A percentile compares a stretch with the other conserved stretches of the same genome.
phyloP scores from a whole-genome alignment of 2,797 vertebrate species.

The Cheirogaleus major region DNA sequence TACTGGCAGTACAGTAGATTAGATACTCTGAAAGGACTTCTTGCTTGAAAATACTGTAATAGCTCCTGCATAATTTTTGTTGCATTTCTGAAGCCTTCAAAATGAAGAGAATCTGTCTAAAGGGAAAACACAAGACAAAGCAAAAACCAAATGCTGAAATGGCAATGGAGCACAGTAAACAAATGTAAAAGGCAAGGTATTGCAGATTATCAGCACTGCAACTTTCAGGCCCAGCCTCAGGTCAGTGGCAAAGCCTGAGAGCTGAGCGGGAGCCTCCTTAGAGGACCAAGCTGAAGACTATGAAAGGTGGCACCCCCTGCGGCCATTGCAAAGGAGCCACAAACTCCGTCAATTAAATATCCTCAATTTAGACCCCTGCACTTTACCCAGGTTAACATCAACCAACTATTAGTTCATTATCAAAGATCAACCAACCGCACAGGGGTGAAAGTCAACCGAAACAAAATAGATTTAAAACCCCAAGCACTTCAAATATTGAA shows the following conservation, averaged over 20 bases:
- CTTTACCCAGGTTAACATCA: background rate
- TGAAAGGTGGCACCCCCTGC: background rate
- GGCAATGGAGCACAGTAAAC: background rate
- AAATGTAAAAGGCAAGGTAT: background rate
- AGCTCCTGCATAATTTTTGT: background rate
- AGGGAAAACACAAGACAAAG: constrained; percentile 1
- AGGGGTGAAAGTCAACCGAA: background rate
- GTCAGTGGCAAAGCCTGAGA: background rate
- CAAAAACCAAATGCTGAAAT: background rate
- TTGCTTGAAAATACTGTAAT: background rate
- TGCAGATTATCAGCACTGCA: background rate
- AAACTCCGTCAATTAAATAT: background rate
- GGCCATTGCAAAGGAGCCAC: background rate
- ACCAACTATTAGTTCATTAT: background rate
- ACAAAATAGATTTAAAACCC: background rate
- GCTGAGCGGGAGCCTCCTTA: background rate
- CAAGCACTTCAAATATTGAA: background rate
- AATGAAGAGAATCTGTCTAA: background rate
- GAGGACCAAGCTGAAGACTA: background rate
- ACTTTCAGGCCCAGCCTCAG: background rate
- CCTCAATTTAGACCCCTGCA: background rate
- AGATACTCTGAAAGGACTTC: background rate
- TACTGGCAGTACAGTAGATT: background rate
- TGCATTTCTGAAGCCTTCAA: constrained; percentile 28
- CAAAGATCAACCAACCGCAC: background rate